A percentile compares a stretch with the other conserved stretches of the same genome.
These are phyloP conservation scores for Augochlora pura DNA, from an alignment of 1,140 invertebrate genomes.

Conservation along the genomic window DNA sequence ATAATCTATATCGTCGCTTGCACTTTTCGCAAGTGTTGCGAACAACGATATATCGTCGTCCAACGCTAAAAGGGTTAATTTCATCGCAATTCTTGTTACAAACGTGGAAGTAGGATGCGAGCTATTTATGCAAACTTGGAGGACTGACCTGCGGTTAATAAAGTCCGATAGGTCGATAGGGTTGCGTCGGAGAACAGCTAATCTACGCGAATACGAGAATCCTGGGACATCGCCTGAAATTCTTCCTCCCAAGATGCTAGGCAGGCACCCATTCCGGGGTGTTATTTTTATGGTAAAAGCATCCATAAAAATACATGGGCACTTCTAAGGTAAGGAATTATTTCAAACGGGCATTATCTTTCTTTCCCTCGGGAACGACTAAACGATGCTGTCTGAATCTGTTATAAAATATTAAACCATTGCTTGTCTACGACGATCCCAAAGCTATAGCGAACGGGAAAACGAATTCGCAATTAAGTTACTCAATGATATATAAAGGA, in stretches of 20 bases:
- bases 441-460: too few species aligned
- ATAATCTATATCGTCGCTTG: too few species aligned
- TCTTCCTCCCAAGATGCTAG: neutral
- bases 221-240: neutral
- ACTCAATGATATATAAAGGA: too few species aligned
- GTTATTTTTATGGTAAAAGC: conserved; percentile 9
- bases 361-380: neutral
- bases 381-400: neutral
- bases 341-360: neutral
- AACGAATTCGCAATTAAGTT: too few species aligned
- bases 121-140: neutral
- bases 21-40: too few species aligned
- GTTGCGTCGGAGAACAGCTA: neutral
- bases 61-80: too few species aligned
- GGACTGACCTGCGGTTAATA: neutral
- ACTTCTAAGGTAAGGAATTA: neutral
- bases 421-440: neutral
- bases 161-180: neutral
- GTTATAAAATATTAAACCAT: neutral
- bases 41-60: too few species aligned
- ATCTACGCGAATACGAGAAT: neutral
- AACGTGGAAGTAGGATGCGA: too few species aligned
- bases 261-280: neutral
- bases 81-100: too few species aligned
- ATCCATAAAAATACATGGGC: neutral